Evolutionary conservation across 2,888 invertebrate species (phyloP).

Genomic region (Thymelicus lineola): DNA sequence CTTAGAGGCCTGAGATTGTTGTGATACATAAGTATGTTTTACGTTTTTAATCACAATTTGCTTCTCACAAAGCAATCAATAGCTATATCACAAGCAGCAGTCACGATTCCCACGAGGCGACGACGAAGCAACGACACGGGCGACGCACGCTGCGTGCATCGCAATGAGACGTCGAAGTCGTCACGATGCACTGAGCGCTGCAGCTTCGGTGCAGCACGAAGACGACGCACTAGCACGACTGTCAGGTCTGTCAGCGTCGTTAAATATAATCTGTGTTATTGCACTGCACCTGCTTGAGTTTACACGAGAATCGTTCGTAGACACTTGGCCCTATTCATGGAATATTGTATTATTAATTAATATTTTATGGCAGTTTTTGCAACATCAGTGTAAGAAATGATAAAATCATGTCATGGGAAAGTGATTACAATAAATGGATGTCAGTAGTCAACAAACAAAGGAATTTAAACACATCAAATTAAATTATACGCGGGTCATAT

Average conservation of each 20-base stretch:
- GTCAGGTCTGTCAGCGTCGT: background rate
- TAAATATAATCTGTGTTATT: too few species aligned
- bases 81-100: background rate
- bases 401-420: slow-evolving; percentile 5
- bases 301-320: background rate
- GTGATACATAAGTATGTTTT: too few species aligned
- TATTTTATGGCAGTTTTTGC: background rate
- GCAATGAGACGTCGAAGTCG: slow-evolving; percentile 14
- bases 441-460: slow-evolving; percentile 1
- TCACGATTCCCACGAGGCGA: slow-evolving; percentile 18
- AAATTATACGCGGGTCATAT: background rate
- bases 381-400: background rate
- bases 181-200: too few species aligned
- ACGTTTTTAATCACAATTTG: too few species aligned
- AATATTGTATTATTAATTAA: background rate
- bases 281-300: too few species aligned
- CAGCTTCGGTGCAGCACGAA: background rate
- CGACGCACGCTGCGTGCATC: slow-evolving; percentile 12
- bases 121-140: slow-evolving; percentile 15
- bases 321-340: background rate
- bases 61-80: background rate
- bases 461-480: background rate
- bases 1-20: too few species aligned
- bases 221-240: slow-evolving; percentile 1
- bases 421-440: background rate